Base-by-base conservation (phyloP, 2,797 vertebrate species). In the Ctenochaetus hawaiiensis region DNA sequence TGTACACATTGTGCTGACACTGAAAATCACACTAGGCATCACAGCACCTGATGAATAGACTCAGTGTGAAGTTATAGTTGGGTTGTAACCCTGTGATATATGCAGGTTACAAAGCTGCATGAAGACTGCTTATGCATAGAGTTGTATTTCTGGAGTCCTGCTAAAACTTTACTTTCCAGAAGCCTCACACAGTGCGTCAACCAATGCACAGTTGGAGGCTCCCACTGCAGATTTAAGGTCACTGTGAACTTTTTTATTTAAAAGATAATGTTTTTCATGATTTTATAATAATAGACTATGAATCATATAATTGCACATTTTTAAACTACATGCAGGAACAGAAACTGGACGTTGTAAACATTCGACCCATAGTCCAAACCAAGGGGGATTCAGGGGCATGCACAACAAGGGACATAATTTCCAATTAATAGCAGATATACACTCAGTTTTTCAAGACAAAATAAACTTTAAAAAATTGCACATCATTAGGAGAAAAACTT, bases 1-100 rank as follows among this genome's bases (percentile, higher is more conserved):
- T 87, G 84, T 89, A 86, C 91, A 91, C 85, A 89, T 90, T 90
- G 84, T 90, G 90, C 90, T 92, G 89, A 87, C 84, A 91, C 85
- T 89, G 84, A 85, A 87, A 91, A 89, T 92, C 84, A 87, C 81
- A 88, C 83, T 80, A 86, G 78, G 83, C 90, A 85, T 91, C 91
- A 93, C 78, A 69, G 80, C 71, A 83, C 57, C 84, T 92, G 90
- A 93, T 92, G 90, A 93, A 93, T 90, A 90, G 88, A 87, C 80
- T 74, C 51, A 39, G 70, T 73, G 83, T 77, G 89, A 88, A 86
- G 85, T 90, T 92, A 85, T 78, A 85, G 78, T 84, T 75, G 51
- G 78, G 88, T 83, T 86, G 83, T 91, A 89, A 92, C 80, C 58
- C 52, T 49, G 11, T 92, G 91, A 91, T 93, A 83, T 89, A 91